Evolutionary conservation across 2,888 invertebrate species (phyloP), one percentile per base, ranked within the genome.

Genomic region (Crocallis elinguaria): DNA sequence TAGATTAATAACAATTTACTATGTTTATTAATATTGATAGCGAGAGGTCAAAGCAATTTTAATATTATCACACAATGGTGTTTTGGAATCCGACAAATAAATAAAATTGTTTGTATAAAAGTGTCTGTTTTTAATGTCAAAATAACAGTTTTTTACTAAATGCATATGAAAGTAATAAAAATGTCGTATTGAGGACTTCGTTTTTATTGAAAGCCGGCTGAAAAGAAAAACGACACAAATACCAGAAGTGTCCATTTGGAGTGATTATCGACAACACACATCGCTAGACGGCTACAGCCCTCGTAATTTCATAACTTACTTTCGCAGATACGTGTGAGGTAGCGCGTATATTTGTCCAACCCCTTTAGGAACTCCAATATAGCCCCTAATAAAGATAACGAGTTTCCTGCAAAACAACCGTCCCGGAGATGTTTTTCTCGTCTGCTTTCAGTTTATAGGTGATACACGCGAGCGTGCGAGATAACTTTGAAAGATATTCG

Each of bases 341-440:
- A 35, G 30, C 29, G 33, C 33, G 41, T 36, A 27, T 51, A 46
- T 46, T 49, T 48, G 56, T 54, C 52, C 46, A 66, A 62, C 67
- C 69, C 67, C 58, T 69, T 67, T 62, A 64, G 57, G 58, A 56
- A 53, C 57, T 58, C 39, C 64, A 60, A 71, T 75, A 75, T 65
- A 67, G 56, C 64, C 68, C 66, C 62, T 66, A 72, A 74, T 77
- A 75, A 76, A 73, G 68, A 70, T 77, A 73, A 77, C 70, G 71
- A 75, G 72, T 65, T 75, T 74, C 69, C 72, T 69, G 64, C 71
- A 66, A 73, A 76, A 75, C 71, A 73, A 69, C 58, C 52, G 48
- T 48, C 37, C 29, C 21, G 21, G 61, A 50, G 60, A 69, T 71
- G 66, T 76, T 75, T 71, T 76, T 69, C 73, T 69, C 56, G 49